These are phyloP conservation scores for Aleiodes alternator DNA, from an alignment of 2,888 invertebrate species.

Conservation along the genomic window DNA sequence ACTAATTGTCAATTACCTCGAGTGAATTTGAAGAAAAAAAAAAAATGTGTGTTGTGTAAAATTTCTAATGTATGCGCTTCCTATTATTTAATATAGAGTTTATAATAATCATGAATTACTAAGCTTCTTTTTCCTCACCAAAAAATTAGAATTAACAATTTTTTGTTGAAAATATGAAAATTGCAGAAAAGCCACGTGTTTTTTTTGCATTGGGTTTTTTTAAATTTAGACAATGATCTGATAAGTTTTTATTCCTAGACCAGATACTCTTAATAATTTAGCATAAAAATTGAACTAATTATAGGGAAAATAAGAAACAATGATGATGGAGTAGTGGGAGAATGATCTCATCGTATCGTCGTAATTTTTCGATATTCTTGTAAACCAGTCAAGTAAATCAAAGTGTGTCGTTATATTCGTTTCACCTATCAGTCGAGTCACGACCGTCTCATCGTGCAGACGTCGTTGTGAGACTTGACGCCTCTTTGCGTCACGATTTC, in stretches of 20 bases:
- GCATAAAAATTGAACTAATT: neutral
- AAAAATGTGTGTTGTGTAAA: neutral
- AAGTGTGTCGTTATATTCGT: conserved; percentile 70
- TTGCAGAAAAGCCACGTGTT: no score
- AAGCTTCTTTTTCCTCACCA: neutral
- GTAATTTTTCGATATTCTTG: conserved; percentile 57
- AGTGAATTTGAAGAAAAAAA: neutral
- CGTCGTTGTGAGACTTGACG: conserved; percentile 58
- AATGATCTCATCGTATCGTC: conserved; percentile 20
- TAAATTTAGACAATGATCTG: no score
- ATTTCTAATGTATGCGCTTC: conserved; percentile 14
- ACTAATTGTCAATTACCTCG: conserved; percentile 17
- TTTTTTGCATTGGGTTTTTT: no score
- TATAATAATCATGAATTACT: conserved; percentile 9
- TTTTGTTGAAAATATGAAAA: no score
- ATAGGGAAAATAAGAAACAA: conserved; percentile 11
- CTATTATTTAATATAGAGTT: conserved; percentile 30
- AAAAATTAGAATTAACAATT: neutral
- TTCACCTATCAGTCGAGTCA: conserved; percentile 70
- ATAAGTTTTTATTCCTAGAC: no score
- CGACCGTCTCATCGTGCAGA: conserved; percentile 72
- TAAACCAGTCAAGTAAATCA: conserved; percentile 66
- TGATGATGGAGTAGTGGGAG: neutral
- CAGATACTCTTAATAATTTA: no score
- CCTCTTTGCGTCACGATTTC: conserved; percentile 34